Conservation (phyloP, 2,797 vertebrate species). For the Echiichthys vipera region DNA sequence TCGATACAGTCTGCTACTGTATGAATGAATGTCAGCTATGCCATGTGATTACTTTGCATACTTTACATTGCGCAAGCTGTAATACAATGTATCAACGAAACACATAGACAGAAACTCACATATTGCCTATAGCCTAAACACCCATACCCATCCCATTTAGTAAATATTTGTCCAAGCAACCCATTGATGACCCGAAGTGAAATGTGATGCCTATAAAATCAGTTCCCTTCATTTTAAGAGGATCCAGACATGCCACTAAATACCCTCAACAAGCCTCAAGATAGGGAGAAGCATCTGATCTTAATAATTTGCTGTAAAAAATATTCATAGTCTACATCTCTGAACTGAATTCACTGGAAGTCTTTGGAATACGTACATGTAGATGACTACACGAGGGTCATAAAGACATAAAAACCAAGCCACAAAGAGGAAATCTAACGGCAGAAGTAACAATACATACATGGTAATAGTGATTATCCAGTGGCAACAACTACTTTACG, state of each 20-base stretch:
- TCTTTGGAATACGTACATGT: too few relatives aligned
- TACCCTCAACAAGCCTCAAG: neutral
- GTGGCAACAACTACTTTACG: too few relatives aligned
- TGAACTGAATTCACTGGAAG: neutral
- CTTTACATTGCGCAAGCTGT: neutral
- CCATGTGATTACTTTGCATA: neutral
- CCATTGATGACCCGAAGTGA: neutral
- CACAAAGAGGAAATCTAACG: conserved; percentile 72
- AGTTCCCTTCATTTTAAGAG: neutral
- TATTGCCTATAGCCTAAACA: too few relatives aligned
- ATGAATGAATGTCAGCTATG: neutral
- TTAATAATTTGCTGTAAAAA: conserved; percentile 1
- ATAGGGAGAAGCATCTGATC: conserved; percentile 1
- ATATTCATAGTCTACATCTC: neutral
- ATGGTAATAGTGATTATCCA: too few relatives aligned
- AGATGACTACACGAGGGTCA: too few relatives aligned
- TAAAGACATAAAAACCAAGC: too few relatives aligned
- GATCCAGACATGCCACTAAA: neutral
- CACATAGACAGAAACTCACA: neutral
- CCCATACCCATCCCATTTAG: neutral
- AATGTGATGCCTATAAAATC: neutral
- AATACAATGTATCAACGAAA: neutral
- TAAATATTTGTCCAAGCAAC: conserved; percentile 10
- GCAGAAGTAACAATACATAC: too few relatives aligned
- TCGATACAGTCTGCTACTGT: conserved; percentile 3